Evolutionary conservation across 2,797 vertebrate species (phyloP), one percentile per base, ranked within the genome.

Genomic region (Lithobates pipiens): DNA sequence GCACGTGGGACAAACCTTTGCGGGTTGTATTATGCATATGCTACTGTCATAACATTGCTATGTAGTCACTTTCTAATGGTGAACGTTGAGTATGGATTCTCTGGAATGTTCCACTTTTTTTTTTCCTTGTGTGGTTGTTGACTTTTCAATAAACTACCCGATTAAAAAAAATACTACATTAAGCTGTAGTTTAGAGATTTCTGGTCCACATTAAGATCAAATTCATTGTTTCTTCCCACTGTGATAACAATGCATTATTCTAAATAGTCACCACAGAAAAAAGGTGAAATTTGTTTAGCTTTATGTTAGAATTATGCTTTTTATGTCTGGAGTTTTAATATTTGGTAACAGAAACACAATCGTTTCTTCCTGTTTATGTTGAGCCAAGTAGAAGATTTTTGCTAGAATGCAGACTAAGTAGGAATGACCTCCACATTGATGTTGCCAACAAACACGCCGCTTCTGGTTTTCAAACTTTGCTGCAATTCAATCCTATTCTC

Each of bases 261-360:
- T n/a, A 39, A n/a, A 29, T 29, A 71, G 32, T 21, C 0, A 71
- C 34, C 18, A 2, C 77, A 50, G 23, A 18, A n/a, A 4, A 63
- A 63, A 63, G 6, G 18, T n/a, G 23, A 71, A 54, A 36, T 27
- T 39, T 50, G 46, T 50, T 80, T 77, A 77, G 61, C 57, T 34
- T 29, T 6, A 54, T 70, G 11, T 69, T 70, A 21, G 79, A 27
- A 61, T 77, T 67, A 76, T 57, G 67, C 46, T 39, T 73, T 79
- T 67, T 72, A 67, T 44, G 23, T 73, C 16, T 68, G 75, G 29
- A 27, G 2, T 70, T 69, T 25, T 10, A 65, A 2, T 65, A 39
- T 50, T 77, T 77, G 10, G 77, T 73, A 85, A 79, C n/a, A 50
- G 36, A 80, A 50, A 79, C 16, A 50, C 27, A 80, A 50, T 65